These are phyloP conservation scores for Pomacea maculata DNA, from an alignment of 1,140 invertebrate species.

Conservation along the genomic window DNA sequence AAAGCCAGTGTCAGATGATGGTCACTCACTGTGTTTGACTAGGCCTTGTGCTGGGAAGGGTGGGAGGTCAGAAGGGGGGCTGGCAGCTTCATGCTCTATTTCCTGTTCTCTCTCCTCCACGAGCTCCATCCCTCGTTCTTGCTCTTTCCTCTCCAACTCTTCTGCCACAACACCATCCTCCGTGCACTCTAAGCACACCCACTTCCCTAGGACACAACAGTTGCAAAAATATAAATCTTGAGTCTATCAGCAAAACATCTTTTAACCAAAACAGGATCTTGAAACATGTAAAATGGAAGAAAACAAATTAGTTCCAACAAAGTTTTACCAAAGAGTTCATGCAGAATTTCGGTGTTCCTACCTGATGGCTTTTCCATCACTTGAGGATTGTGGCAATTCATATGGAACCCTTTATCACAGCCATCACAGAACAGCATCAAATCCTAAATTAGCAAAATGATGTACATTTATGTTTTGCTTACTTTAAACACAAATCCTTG, in stretches of 20 bases:
- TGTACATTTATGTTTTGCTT: too few species aligned
- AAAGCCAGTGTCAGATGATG: too few species aligned
- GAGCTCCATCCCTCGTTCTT: not conserved
- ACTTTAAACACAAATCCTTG: too few species aligned
- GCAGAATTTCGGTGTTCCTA: conserved; percentile 22
- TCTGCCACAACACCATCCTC: conserved; percentile 28
- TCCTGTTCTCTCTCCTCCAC: not conserved
- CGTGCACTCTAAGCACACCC: conserved; percentile 41
- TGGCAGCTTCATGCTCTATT: not conserved
- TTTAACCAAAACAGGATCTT: too few species aligned
- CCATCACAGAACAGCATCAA: conserved; percentile 79
- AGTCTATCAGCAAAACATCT: too few species aligned
- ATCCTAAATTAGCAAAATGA: conserved; percentile 67
- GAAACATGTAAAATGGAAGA: too few species aligned
- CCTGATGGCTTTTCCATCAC: conserved; percentile 60
- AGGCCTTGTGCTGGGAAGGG: too few species aligned
- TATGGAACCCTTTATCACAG: conserved; percentile 85
- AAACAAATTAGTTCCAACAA: too few species aligned
- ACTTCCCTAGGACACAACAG: conserved; percentile 28
- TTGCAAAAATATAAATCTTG: too few species aligned
- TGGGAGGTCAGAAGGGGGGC: too few species aligned
- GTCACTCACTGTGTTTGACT: too few species aligned
- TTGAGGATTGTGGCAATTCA: conserved; percentile 73
- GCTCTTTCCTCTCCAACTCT: conserved; percentile 23
- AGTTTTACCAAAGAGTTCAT: too few species aligned